Evolutionary conservation across 1,140 invertebrate species (phyloP), one percentile per base, ranked within the genome.

Genomic region (Ceratina australensis): DNA sequence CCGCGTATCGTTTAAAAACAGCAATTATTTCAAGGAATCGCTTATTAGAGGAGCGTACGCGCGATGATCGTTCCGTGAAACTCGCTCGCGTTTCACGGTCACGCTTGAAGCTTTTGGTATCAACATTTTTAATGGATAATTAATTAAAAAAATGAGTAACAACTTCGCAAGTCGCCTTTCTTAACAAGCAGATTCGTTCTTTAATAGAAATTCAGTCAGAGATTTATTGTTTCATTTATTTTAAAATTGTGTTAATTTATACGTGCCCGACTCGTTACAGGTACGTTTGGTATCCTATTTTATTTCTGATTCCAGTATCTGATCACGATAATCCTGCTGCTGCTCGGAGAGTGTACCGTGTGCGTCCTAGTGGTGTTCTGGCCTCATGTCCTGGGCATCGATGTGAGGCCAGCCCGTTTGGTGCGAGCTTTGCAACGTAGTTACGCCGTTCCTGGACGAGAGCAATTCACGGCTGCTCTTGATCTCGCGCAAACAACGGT

Each of bases 381-480:
- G 94, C 96, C 96, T 12, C 94, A 96, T 77, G 95, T 96, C 86
- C 87, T 97, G 57, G 96, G 96, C 33, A 93, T 96, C 61, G 94
- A 95, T 75, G 92, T 96, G 52, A 94, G 95, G 54, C 93, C 93
- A 22, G 93, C 94, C 0, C 94, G 94, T 72, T 93, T 97, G 72
- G 93, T 95, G 12, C 94, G 95, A 71, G 93, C 94, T 1, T 89
- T 97, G 65, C 96, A 97, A 86, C 93, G 93, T 1, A 95, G 95
- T 86, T 97, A 97, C 88, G 96, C 96, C 2, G 92, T 96, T 18
- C 95, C 95, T 26, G 96, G 95, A 1, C 91, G 93, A 64, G 93
- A 94, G 80, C 94, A 95, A 86, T 96, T 97, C 84, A 97, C 96
- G 5, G 95, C 96, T 67, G 96, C 96, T 18, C 92, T 97, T 47